A percentile compares a stretch with the other conserved stretches of the same genome.
phyloP scores from a whole-genome alignment of 1,140 invertebrate species.

The Brachionus rotundiformis region DNA sequence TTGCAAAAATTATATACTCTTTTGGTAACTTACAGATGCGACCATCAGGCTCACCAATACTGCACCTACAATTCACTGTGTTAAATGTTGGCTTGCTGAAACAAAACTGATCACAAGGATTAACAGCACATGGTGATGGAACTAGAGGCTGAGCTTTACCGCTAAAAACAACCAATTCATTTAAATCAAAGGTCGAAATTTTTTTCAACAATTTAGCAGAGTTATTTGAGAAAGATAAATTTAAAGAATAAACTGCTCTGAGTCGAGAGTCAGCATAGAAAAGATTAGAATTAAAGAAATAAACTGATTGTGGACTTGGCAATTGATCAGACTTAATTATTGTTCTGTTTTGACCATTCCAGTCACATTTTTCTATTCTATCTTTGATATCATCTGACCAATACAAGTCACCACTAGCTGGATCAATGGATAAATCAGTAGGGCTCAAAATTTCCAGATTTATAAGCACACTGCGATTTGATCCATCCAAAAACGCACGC shows the following conservation, averaged over 20 bases:
- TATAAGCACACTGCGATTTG: conserved; percentile 81
- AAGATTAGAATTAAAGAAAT: conserved; percentile 58
- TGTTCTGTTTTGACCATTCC: conserved; percentile 57
- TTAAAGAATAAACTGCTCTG: conserved; percentile 60
- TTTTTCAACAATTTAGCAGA: conserved; percentile 22
- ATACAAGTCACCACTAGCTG: conserved; percentile 88
- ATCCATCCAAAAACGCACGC: conserved; percentile 82
- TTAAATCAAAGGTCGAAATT: neutral
- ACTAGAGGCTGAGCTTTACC: neutral
- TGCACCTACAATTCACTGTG: conserved; percentile 78
- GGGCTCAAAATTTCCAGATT: conserved; percentile 86
- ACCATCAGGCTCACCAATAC: conserved; percentile 79
- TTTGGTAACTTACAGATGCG: conserved; percentile 67
- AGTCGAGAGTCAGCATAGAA: conserved; percentile 77
- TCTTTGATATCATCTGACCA: conserved; percentile 94
- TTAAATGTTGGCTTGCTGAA: conserved; percentile 77
- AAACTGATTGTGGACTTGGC: conserved; percentile 2
- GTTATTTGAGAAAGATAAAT: conserved; percentile 50
- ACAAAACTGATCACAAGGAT: conserved; percentile 83
- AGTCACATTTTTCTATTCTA: conserved; percentile 76
- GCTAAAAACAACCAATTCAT: neutral
- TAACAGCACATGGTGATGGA: neutral
- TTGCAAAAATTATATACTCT: conserved; percentile 86
- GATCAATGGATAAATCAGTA: conserved; percentile 87
- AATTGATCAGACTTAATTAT: conserved; percentile 12